phyloP scores from a whole-genome alignment of 2,797 vertebrate genomes.

The Ispidina lecontei region DNA sequence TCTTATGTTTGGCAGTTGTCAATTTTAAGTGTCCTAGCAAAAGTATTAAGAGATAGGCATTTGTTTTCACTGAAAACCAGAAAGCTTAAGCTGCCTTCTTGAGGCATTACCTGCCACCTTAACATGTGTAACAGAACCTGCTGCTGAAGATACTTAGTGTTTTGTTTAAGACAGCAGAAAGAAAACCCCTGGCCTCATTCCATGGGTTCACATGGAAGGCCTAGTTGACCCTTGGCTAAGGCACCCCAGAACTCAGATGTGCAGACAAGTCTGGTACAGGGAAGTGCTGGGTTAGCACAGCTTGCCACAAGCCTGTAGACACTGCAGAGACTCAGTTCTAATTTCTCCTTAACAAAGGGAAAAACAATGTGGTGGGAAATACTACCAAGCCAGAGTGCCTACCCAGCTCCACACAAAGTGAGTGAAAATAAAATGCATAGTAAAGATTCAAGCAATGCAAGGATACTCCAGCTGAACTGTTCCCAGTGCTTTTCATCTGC shows the following conservation, averaged over 20 bases:
- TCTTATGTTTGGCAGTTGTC: neutral
- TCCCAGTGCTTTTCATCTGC: neutral
- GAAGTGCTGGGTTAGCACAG: neutral
- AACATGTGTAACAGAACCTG: neutral
- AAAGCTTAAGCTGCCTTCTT: neutral
- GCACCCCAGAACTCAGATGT: neutral
- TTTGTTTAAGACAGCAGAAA: neutral
- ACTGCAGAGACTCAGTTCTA: neutral
- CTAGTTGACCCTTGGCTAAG: neutral
- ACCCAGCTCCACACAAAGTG: neutral
- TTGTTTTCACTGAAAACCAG: neutral
- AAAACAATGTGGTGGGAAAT: neutral
- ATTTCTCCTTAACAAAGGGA: neutral
- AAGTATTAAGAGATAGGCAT: fast-evolving
- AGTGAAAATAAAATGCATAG: neutral
- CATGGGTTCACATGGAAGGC: neutral
- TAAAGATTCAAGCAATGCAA: neutral
- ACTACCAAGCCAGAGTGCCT: neutral
- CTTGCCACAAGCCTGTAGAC: neutral
- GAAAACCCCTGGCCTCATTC: neutral
- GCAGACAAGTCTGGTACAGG: neutral
- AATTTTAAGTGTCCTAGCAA: neutral
- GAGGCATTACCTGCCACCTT: neutral
- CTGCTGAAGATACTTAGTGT: fast-evolving
- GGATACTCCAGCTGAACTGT: neutral